A percentile compares a stretch with the other conserved stretches of the same genome.
Evolutionary conservation across 2,113 vertebrate genomes (phyloP).

Genomic region (Platanista minor): DNA sequence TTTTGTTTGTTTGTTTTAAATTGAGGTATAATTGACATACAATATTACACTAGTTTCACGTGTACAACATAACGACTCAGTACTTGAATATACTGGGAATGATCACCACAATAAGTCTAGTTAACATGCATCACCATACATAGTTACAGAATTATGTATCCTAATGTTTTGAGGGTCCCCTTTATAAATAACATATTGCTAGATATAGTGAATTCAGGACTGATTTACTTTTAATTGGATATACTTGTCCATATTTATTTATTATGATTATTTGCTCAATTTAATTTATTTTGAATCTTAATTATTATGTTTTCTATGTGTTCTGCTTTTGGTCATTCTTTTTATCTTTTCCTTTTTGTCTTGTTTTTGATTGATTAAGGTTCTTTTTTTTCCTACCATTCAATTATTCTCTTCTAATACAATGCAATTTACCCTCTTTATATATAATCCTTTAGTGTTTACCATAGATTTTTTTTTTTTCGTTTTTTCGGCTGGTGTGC

Average conservation of each 20-base stretch:
- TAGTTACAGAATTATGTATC: neutral
- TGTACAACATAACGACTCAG: neutral
- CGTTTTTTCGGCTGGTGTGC: too few species aligned
- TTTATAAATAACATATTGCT: neutral
- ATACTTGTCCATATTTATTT: neutral
- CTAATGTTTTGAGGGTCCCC: neutral
- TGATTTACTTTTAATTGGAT: neutral
- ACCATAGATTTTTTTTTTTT: neutral
- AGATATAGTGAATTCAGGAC: neutral
- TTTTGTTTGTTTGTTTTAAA: neutral
- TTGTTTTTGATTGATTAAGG: neutral
- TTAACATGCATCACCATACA: neutral
- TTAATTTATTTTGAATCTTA: neutral
- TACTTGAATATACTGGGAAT: neutral
- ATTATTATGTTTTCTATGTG: neutral
- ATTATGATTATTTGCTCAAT: neutral
- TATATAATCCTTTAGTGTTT: neutral
- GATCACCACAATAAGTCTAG: neutral
- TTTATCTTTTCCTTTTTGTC: neutral
- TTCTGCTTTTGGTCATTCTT: neutral
- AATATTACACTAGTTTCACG: neutral
- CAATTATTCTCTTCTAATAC: neutral
- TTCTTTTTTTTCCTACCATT: neutral
- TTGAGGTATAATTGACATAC: neutral
- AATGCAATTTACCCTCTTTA: neutral